These are phyloP conservation scores for Drosophila macrospina DNA, from an alignment of 2,888 invertebrate genomes.

Conservation along the genomic window DNA sequence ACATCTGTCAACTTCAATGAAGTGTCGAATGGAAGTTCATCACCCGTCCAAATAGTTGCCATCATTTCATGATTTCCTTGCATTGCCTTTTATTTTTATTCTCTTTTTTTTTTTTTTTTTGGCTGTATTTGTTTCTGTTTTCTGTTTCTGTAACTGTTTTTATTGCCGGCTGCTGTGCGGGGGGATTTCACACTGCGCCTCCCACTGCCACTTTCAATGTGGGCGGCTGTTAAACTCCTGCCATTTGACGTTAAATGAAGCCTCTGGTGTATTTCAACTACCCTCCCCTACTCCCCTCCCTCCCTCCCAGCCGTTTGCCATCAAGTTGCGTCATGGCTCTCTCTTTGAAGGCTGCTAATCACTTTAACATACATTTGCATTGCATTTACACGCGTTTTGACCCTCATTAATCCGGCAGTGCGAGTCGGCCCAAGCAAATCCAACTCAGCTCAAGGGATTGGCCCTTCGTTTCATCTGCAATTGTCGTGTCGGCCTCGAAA, in stretches of 20 bases:
- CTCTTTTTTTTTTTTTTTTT: constrained; percentile 56
- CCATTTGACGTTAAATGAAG: constrained; percentile 61
- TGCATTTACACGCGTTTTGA: constrained; percentile 81
- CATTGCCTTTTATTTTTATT: no score
- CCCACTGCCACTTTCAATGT: constrained; percentile 4
- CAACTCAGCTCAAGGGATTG: constrained; percentile 58
- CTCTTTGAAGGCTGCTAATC: constrained; percentile 81
- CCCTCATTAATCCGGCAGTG: constrained; percentile 73
- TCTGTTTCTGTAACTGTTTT: constrained; percentile 68
- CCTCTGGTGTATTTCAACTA: constrained; percentile 70
- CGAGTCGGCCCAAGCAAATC: constrained; percentile 7
- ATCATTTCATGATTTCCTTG: constrained; percentile 53
- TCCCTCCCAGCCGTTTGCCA: constrained; percentile 3
- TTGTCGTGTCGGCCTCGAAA: constrained; percentile 28
- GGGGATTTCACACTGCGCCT: constrained; percentile 47
- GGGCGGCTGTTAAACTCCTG: constrained; percentile 23
- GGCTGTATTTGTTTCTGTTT: constrained; percentile 48
- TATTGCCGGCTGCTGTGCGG: constrained; percentile 74
- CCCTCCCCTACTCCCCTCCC: no score
- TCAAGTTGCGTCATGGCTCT: constrained; percentile 39
- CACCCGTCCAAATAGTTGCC: constrained; percentile 73
- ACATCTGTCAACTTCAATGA: constrained; percentile 84
- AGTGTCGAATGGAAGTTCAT: constrained; percentile 82
- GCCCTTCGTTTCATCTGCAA: constrained; percentile 40
- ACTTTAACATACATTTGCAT: constrained; percentile 83